These are phyloP conservation scores for Drosophila prostipennis DNA, from an alignment of 2,888 invertebrate genomes.

Conservation along the genomic window DNA sequence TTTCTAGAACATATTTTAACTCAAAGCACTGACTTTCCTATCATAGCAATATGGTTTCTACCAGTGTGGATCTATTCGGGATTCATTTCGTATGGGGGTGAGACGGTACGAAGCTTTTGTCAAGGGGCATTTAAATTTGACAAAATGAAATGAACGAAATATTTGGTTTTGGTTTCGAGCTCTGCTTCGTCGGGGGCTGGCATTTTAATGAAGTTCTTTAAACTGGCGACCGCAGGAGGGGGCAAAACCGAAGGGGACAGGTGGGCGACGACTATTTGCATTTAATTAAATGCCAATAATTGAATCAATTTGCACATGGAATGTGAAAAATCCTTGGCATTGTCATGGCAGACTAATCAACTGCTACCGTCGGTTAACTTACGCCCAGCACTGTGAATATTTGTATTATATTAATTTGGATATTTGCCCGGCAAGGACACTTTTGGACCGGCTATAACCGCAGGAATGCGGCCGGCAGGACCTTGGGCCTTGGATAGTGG, in stretches of 20 bases:
- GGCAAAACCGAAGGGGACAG: neutral
- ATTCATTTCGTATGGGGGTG: slow-evolving; percentile 5
- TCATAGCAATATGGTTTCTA: neutral
- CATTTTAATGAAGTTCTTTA: slow-evolving; percentile 71
- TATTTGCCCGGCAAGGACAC: slow-evolving; percentile 43
- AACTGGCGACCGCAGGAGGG: neutral
- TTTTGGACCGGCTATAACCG: slow-evolving; percentile 8
- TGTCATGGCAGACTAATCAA: slow-evolving; percentile 64
- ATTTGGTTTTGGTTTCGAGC: slow-evolving; percentile 51
- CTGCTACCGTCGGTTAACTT: slow-evolving; percentile 52
- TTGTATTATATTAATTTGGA: slow-evolving; percentile 72
- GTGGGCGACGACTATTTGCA: slow-evolving; percentile 54
- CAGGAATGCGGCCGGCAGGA: slow-evolving; percentile 39
- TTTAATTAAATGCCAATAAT: slow-evolving; percentile 78
- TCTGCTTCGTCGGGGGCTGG: slow-evolving; percentile 45
- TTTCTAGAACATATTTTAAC: no score
- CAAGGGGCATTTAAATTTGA: slow-evolving; percentile 69
- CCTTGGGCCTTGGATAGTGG: neutral
- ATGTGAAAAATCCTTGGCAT: slow-evolving; percentile 69
- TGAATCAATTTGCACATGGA: slow-evolving; percentile 74
- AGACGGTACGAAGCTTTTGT: slow-evolving; percentile 44
- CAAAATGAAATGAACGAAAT: slow-evolving; percentile 66
- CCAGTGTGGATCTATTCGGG: slow-evolving; percentile 12
- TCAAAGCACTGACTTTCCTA: no score
- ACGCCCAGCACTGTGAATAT: slow-evolving; percentile 54